Base-by-base conservation (phyloP, 2,113 vertebrate species). In the Rhineura floridana region DNA sequence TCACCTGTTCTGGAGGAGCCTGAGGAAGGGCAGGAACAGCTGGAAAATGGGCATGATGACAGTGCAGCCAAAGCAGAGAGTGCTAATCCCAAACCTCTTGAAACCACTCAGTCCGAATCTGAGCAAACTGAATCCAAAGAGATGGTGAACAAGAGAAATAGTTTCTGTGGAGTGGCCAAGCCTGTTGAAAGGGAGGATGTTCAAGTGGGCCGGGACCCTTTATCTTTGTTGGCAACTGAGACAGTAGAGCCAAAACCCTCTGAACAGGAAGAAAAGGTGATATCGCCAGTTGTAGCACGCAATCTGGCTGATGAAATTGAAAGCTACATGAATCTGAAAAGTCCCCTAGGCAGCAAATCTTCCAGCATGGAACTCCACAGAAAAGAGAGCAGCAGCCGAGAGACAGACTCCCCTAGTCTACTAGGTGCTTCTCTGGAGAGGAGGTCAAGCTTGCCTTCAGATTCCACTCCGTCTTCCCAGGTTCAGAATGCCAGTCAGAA, bases 221-320 rank as follows among this genome's bases (percentile, higher is more conserved):
- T 99, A 46, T 99, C 99, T 79, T 96, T 98, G 52, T 92, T 99
- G 93, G 97, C 97, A 85, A 98, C 97, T 1, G 97, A 98, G 93
- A 95, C 88, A 1, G 87, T 81, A 3, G 97, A 98, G 86, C 91
- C 95, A 0, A 95, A 94, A 55, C 95, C 96, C 12, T 90, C 96
- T 2, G 96, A 96, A 79, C 94, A 96, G 83, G 98, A 97, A 91
- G 98, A 98, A 88, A 98, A 97, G 85, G 0, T 92, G 2, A 3
- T 97, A 70, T 98, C 98, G 0, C 95, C 96, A 2, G 96, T 98
- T 90, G 97, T 97, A 88, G 98, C 98, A 70, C 98, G 98, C 50
- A 99, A 99, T 91, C 97, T 99, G 73, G 99, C 99, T 1, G 98
- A 99, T 90, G 99, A 99, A 95, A 99, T 99, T 30, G 98, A 99